Evolutionary conservation across 2,797 vertebrate genomes (phyloP), one percentile per base, ranked within the genome.

Genomic region (Neostethus bicornis): DNA sequence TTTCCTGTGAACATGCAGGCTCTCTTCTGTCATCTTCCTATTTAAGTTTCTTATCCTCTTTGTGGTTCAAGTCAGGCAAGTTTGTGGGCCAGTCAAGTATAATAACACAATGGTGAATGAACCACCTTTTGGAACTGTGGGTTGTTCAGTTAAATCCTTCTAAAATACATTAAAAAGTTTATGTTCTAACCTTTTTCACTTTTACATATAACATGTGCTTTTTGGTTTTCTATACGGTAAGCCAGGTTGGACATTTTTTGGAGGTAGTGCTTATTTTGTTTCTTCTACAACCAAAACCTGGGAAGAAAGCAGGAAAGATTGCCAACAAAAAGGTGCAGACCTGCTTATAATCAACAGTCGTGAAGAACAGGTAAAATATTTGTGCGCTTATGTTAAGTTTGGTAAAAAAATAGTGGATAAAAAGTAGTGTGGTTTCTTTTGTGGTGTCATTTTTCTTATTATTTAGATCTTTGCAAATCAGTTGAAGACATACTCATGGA

Each of bases 301-400:
- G 75, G 2, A 57, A 7, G 43, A 53, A 0, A 57, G 70, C n/a
- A 50, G 75, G 50, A 2, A 4, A 2, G 21, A 71, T 21, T 80
- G 73, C 58, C 37, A n/a, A 38, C 8, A 35, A 2, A 70, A 14
- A 65, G 59, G 28, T 4, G 55, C 62, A 10, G 77, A 80, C 24
- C 63, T 80, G 59, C 23, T 76, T 2, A 55, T 76, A 14, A 52
- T 76, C 11, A 68, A 65, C 69, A 76, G 39, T 43, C 29, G 0
- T 39, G 54, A 49, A 13, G 58, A 79, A 16, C 65, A 79, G 45
- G 72, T 77, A 35, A 5, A 0, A 1, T 28, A 3, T 26, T 0
- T 23, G 23, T 14, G 12, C 28, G 2, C 17, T 16, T 26, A 7
- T 28, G 17, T 25, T 14, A 29, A 8, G 3, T 11, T 31, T 31